Evolutionary conservation across 2,888 invertebrate genomes (phyloP), one percentile per base, ranked within the genome.

Genomic region (Macaria notata): DNA sequence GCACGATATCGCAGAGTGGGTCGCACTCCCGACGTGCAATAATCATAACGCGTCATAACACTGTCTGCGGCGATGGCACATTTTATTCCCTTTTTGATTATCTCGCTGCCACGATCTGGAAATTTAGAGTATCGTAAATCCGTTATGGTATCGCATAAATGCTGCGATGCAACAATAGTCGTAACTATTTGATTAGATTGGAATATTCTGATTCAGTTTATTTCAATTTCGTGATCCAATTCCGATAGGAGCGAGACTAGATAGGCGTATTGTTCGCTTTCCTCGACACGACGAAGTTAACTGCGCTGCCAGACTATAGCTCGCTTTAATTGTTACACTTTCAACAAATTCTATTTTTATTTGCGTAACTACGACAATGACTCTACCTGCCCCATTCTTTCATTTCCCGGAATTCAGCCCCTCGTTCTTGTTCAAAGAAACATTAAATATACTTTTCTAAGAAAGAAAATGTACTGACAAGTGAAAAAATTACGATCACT

Each of bases 131-230:
- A 49, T 31, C 59, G 48, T 59, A 59, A 59, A 59, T 59, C 48
- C 54, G 46, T 55, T 59, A 59, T 59, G 54, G 54, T 41, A 42
- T 45, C 59, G 47, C 51, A 59, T 54, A 59, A 54, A 54, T 54
- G 54, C 47, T 51, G 59, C 54, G 47, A 54, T 55, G 59, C 59
- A 59, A 59, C 59, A 59, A 59, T 59, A 59, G 54, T 59, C 60
- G 56, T 60, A 60, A 60, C 56, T 56, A 56, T 65, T 61, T 63
- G 61, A 65, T 65, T 58, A 63, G 61, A 63, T 63, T 45, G 59
- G 49, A 39, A 51, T 57, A 61, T 54, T 55, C 54, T 54, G 56
- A 54, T 59, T 57, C 59, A 59, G 59, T 63, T 63, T 61, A 65
- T 65, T 63, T 63, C 61, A 61, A 63, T 61, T 65, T 53, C 65